phyloP scores from a whole-genome alignment of 92 coral and sea anemone genomes.

The Porites rus region DNA sequence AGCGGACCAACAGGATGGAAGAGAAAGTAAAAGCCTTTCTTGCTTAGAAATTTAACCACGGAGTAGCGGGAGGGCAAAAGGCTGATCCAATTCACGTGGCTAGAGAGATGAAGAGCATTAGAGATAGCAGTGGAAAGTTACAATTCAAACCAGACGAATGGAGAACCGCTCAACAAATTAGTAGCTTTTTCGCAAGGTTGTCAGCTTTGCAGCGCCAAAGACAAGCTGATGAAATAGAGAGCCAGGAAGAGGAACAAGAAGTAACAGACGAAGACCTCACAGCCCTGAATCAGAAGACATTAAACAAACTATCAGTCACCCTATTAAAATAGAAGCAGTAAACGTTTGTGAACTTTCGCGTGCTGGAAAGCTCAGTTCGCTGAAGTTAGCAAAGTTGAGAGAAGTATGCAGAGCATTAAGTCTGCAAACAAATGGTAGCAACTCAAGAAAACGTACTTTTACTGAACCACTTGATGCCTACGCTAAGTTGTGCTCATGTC shows the following conservation, averaged over 20 bases:
- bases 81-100: slow-evolving; percentile 70
- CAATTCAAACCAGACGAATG: slow-evolving; percentile 65
- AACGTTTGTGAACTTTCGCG: slow-evolving; percentile 51
- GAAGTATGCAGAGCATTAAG: slow-evolving; percentile 46
- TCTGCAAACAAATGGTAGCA: slow-evolving; percentile 48
- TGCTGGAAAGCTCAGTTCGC: slow-evolving; percentile 44
- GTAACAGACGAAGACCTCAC: slow-evolving; percentile 57
- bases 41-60: slow-evolving; percentile 59
- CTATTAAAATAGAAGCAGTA: slow-evolving; percentile 37
- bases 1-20: slow-evolving; percentile 23
- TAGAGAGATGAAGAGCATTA: slow-evolving; percentile 66
- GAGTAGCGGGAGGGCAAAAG: slow-evolving; percentile 48
- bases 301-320: slow-evolving; percentile 46
- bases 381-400: slow-evolving; percentile 50
- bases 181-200: slow-evolving; percentile 57
- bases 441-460: slow-evolving; percentile 59
- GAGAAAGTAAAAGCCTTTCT: slow-evolving; percentile 62
- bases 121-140: slow-evolving; percentile 66
- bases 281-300: slow-evolving; percentile 57
- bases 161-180: slow-evolving; percentile 65
- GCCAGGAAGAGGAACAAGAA: slow-evolving; percentile 16
- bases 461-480: slow-evolving; percentile 40
- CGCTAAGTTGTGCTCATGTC: slow-evolving; percentile 48
- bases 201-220: slow-evolving; percentile 1
- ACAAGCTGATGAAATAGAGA: slow-evolving; percentile 37